Base-by-base conservation (phyloP, 2,113 vertebrate genomes). In the Tetrax tetrax region DNA sequence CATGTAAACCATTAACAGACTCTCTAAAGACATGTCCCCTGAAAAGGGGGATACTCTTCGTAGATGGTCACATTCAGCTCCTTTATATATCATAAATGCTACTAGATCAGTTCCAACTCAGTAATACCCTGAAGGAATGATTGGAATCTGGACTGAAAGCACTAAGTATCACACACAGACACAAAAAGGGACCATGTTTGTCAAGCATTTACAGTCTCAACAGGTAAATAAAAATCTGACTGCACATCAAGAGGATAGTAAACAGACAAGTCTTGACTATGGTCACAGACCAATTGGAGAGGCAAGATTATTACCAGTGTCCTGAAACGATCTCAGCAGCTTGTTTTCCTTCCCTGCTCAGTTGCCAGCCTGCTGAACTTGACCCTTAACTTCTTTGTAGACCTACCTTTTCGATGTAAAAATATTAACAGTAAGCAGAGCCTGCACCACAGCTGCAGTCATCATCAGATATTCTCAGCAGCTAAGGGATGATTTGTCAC, bases 401-500 rank as follows among this genome's bases (percentile, higher is more conserved):
- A 83, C 21, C 21, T 53, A 17, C 14, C 41, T 71, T 63, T 68
- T 0, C 14, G 28, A 74, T 70, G 47, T 31, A 88, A 77, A 79
- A 82, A 50, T 33, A 57, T 43, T 68, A 91, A 50, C 41, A 72
- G 24, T 38, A 83, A 88, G 38, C 25, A 6, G n/a, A 85, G 24
- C 37, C 79, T 87, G 77, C 77, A 68, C 95, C 65, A 71, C 77
- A 93, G 78, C 59, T 96, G 83, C 91, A 94, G 70, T 83, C 75
- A 77, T 86, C 93, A 95, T 86, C 88, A 89, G 59, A 85, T 51
- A 74, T 74, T 93, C 83, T 91, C 87, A 90, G 51, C 80, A 89
- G n/a, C 78, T 70, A 71, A 1, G 2, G 51, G 64, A 95, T 80
- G 48, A 92, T 93, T 95, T 93, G 85, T 90, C 82, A 83, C 71